Percentiles rank a stretch among this genome's conserved stretches.
Conservation (phyloP, 1,140 invertebrate genomes). For the Drosophila santomea region DNA sequence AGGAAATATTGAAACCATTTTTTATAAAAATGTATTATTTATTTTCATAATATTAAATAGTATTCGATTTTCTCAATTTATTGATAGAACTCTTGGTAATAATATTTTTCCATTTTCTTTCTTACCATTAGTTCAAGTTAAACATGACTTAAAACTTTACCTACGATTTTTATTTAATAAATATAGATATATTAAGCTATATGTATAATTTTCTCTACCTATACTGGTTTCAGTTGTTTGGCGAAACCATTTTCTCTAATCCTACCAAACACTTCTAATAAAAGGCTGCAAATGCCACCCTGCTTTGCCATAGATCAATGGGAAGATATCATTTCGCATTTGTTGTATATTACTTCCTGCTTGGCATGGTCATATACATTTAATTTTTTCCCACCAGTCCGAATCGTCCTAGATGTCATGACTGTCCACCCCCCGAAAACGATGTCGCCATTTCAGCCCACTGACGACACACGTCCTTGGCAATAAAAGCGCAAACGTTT, state of each 20-base stretch:
- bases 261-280: not conserved
- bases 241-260: not conserved
- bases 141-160: too few relatives aligned
- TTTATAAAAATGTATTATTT: too few relatives aligned
- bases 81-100: too few relatives aligned
- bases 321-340: conserved; percentile 61
- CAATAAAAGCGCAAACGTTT: conserved; percentile 82
- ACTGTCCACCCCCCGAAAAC: conserved; percentile 14
- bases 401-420: not conserved
- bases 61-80: too few relatives aligned
- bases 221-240: not conserved
- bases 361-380: conserved; percentile 52
- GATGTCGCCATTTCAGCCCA: conserved; percentile 13
- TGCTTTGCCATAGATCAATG: conserved; percentile 20
- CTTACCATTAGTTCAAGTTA: too few relatives aligned
- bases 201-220: not conserved
- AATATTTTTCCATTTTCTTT: too few relatives aligned
- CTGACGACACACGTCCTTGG: conserved; percentile 64
- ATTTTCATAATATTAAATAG: too few relatives aligned
- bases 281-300: conserved; percentile 1
- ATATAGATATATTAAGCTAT: not conserved
- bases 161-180: too few relatives aligned
- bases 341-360: conserved; percentile 75
- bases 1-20: not conserved
- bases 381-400: conserved; percentile 72